A percentile compares a stretch with the other conserved stretches of the same genome.
phyloP scores from a whole-genome alignment of 2,888 invertebrate species.

The Cheilosia vulpina region DNA sequence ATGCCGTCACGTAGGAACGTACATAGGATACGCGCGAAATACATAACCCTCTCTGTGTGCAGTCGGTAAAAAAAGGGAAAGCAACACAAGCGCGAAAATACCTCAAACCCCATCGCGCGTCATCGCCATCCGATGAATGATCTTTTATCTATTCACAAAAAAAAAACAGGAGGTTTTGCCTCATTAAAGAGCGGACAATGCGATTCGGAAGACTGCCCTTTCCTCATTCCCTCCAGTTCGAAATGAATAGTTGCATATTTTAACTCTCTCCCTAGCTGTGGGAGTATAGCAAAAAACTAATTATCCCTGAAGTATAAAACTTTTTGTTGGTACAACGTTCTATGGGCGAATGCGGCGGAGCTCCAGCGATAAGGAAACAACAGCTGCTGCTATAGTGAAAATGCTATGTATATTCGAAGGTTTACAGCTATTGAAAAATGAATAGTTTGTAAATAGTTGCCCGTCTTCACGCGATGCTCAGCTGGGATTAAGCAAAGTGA shows the following conservation, averaged over 20 bases:
- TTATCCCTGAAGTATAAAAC: constrained; percentile 34
- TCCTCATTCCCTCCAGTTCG: constrained; percentile 19
- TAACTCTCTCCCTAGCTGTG: neutral
- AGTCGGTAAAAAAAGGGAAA: neutral
- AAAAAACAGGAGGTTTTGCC: neutral
- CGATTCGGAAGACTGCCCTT: constrained; percentile 17
- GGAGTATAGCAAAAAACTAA: constrained; percentile 39
- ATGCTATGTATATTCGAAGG: constrained; percentile 31
- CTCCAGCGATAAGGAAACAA: constrained; percentile 18
- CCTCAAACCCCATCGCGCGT: neutral
- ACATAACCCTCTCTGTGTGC: too few species aligned
- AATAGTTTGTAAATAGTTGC: constrained; percentile 25
- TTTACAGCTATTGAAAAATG: constrained; percentile 19
- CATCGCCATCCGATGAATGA: constrained; percentile 22
- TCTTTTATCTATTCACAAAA: neutral
- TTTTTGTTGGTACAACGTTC: constrained; percentile 5
- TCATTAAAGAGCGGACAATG: constrained; percentile 3
- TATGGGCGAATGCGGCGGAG: constrained; percentile 1
- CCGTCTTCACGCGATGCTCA: constrained; percentile 29
- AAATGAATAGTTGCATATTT: constrained; percentile 32
- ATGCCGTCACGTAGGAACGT: too few species aligned
- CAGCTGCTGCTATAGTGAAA: constrained; percentile 27
- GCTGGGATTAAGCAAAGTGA: neutral
- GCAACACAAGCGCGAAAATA: neutral
- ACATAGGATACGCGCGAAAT: too few species aligned